Evolutionary conservation across 2,113 vertebrate genomes (phyloP), one percentile per base, ranked within the genome.

Genomic region (Grammomys dolichurus): DNA sequence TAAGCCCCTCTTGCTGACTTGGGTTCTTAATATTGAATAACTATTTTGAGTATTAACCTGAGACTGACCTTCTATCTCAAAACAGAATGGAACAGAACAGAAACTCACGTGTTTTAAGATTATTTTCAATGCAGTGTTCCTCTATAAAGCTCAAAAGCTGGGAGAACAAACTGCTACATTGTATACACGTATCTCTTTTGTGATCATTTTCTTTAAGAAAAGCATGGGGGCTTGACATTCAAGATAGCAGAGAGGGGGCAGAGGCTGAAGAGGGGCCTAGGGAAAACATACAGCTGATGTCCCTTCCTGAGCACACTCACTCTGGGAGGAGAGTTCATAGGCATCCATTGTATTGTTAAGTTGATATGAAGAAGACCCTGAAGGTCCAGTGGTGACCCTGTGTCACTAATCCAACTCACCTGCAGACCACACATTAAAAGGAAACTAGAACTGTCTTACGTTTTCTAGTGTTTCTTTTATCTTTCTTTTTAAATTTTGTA

Each of bases 301-400:
- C 51, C 51, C 33, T 90, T 72, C 12, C 33, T 54, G 46, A 73
- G 26, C 20, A n/a, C 10, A 7, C 54, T 3, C 12, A 8, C 51
- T 28, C 4, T 31, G 16, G 31, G 31, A 31, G 43, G 28, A 24
- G 6, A 2, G 1, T 0, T 63, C 5, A 0, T n/a, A 28, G 0
- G 24, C 14, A 13, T 46, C 54, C 11, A 16, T n/a, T 65, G 26
- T 84, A 56, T 54, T 80, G 46, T 48, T 28, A 60, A 87, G 60
- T 13, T 81, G 56, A 40, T 31, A 36, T 51, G 40, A 88, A 88
- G 33, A 86, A 31, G 24, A 28, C 16, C 10, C 1, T 36, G 22
- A 17, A 93, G 63, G 10, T 16, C 82, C 46, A n/a, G 36, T 40
- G 7, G n/a, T 51, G 31, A 70, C 26, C 19, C 12, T 69, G 9